Base-by-base conservation (phyloP, 2,797 vertebrate species). In the Catharus ustulatus region DNA sequence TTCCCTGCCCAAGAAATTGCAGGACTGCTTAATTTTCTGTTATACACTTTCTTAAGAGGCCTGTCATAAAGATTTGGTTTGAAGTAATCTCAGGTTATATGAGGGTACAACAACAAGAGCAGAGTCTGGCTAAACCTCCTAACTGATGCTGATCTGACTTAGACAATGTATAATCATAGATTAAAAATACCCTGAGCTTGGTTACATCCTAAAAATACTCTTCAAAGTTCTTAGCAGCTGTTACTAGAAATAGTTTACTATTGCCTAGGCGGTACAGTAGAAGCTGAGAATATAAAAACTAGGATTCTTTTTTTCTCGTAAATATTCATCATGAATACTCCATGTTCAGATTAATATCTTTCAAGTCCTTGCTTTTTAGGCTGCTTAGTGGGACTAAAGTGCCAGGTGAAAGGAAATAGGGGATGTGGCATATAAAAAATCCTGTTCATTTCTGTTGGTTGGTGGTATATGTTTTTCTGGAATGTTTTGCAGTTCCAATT, bases 191-290 rank as follows among this genome's bases (percentile, higher is more conserved):
- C 36, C 82, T 48, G 79, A 91, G 93, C 92, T 93, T 93, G 91
- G 81, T 91, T 96, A 24, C 92, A 73, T 93, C 78, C 90, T 96
- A 93, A 95, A 96, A 96, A 95, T 97, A 93, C 74, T 94, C 94
- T 93, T 94, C 92, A 92, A 92, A 95, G 93, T 93, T 96, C 89
- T 95, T 94, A 86, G 86, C 94, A 96, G 91, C 94, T 96, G 94
- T 93, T 96, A 90, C 93, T 94, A 88, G 87, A 87, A 93, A 92
- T 93, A 96, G 78, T 95, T 95, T 97, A 96, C 92, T 96, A 94
- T 95, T 95, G 94, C 69, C 75, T 89, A 63, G 84, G 85, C 20
- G 8, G 79, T 87, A 74, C 85, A 91, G 69, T 71, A 66, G 83
- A 71, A 73, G 59, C 63, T 88, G 82, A 89, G 90, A 94, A 78